These are phyloP conservation scores for Agrypnus murinus DNA, from an alignment of 2,888 invertebrate genomes.

Conservation along the genomic window DNA sequence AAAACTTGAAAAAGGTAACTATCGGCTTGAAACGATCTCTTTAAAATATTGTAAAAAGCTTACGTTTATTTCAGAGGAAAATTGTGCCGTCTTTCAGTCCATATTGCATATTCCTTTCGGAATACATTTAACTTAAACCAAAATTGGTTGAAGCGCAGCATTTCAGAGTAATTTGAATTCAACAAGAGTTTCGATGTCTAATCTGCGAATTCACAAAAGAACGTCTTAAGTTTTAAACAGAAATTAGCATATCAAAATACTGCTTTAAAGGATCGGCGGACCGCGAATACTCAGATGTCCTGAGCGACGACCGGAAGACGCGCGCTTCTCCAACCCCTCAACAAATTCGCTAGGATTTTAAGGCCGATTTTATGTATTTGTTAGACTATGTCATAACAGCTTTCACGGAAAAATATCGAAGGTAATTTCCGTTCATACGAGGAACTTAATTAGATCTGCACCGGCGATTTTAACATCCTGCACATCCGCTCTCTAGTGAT, in stretches of 20 bases:
- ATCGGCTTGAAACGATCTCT: background rate
- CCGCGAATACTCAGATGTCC: slow-evolving; percentile 64
- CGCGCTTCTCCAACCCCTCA: slow-evolving; percentile 9
- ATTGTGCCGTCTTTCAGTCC: slow-evolving; percentile 26
- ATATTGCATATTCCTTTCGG: slow-evolving; percentile 37
- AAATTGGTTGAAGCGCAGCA: slow-evolving; percentile 42
- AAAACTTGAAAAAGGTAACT: background rate
- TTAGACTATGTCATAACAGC: slow-evolving; percentile 7
- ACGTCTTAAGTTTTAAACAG: slow-evolving; percentile 63
- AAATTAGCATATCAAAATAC: slow-evolving; percentile 62
- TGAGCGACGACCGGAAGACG: slow-evolving; percentile 55
- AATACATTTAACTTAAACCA: slow-evolving; percentile 38
- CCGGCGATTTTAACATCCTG: slow-evolving; percentile 11
- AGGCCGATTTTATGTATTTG: slow-evolving; percentile 2
- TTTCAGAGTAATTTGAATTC: slow-evolving; percentile 50
- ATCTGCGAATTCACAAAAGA: slow-evolving; percentile 57
- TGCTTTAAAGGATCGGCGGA: slow-evolving; percentile 58
- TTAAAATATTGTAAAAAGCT: background rate
- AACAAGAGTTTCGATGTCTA: slow-evolving; percentile 55
- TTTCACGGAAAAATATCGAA: slow-evolving; percentile 21
- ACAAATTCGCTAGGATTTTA: slow-evolving; percentile 15
- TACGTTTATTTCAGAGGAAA: background rate
- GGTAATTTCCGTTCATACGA: slow-evolving; percentile 35
- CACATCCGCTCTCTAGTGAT: slow-evolving; percentile 21
- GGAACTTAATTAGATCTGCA: slow-evolving; percentile 31